Base-by-base conservation (phyloP, 2,797 vertebrate species). In the Gastrophryne carolinensis region DNA sequence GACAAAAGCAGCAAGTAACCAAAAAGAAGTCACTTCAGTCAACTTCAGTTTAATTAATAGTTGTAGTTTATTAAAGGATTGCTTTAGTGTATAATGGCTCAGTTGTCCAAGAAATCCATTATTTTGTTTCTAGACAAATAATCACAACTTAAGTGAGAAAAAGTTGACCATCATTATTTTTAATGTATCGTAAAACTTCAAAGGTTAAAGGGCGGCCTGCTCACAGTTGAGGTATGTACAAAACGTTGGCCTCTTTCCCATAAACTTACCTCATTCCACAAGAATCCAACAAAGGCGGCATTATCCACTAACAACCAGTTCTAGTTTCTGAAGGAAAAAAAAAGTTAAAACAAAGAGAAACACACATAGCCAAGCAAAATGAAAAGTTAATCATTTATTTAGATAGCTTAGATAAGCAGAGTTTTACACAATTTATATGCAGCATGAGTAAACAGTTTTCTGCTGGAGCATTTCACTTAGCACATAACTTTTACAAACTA, bases 211-310 rank as follows among this genome's bases (percentile, higher is more conserved):
- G 57, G 12, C 64, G 80, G 49, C 24, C 80, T 54, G 29, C 37
- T 76, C 37, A 75, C 12, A 60, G 41, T 47, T 77, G 75, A 66
- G 62, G 17, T 58, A 24, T 79, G 57, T 39, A 37, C 21, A 76
- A 54, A 82, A 72, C 58, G 21, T 34, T 88, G 84, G 80, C 83
- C 79, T 81, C 79, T 81, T 73, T 87, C 72, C 81, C 80, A 69
- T 58, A 83, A 57, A 23, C 67, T 87, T 87, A 88, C 81, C 77
- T 90, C 86, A 87, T 80, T 72, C 37, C 23, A 47, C 70, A 86
- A 80, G 80, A 79, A 89, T 90, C 80, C 87, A 86, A 88, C 84
- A 90, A 87, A 89, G 82, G 76, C 78, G 81, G 80, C 63, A 73
- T 89, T 89, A 83, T 78, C 86, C 80, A 83, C 82, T 79, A 72